Conservation (phyloP, 2,888 invertebrate genomes). For the Sturmia bella region DNA sequence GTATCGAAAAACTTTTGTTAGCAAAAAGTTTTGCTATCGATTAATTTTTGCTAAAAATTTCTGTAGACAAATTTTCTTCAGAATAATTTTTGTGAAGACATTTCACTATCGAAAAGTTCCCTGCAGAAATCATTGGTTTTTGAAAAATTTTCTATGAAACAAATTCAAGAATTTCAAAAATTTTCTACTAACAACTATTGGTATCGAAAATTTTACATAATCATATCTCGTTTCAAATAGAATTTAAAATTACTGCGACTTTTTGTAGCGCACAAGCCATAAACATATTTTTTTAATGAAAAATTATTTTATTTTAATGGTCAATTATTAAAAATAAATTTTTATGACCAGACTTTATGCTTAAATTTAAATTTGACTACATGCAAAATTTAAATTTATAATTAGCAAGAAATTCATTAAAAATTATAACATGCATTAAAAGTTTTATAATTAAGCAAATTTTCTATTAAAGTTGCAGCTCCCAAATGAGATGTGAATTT, state of each 20-base stretch:
- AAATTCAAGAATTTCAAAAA: neutral
- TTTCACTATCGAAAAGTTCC: neutral
- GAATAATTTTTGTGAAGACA: neutral
- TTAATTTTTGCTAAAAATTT: too few species aligned
- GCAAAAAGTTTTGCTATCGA: too few species aligned
- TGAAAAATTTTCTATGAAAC: neutral
- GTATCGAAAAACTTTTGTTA: too few species aligned
- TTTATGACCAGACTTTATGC: slow-evolving; percentile 23
- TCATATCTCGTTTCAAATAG: neutral
- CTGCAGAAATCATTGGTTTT: too few species aligned
- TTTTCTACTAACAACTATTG: neutral
- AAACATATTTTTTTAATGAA: neutral
- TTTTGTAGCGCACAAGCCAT: neutral
- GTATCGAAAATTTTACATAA: neutral
- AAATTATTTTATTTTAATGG: slow-evolving; percentile 23
- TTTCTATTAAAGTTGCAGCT: too few species aligned
- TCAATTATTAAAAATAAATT: slow-evolving; percentile 38
- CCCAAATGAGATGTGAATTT: too few species aligned
- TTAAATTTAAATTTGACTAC: slow-evolving; percentile 9
- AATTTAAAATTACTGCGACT: neutral
- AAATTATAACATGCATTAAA: slow-evolving; percentile 6
- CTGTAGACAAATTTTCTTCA: neutral
- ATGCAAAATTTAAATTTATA: slow-evolving; percentile 3
- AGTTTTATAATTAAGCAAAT: slow-evolving; percentile 12
- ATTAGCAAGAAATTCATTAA: neutral